A percentile compares a stretch with the other conserved stretches of the same genome.
Conservation (phyloP, 1,140 invertebrate genomes). For the Cecropterus lyciades region DNA sequence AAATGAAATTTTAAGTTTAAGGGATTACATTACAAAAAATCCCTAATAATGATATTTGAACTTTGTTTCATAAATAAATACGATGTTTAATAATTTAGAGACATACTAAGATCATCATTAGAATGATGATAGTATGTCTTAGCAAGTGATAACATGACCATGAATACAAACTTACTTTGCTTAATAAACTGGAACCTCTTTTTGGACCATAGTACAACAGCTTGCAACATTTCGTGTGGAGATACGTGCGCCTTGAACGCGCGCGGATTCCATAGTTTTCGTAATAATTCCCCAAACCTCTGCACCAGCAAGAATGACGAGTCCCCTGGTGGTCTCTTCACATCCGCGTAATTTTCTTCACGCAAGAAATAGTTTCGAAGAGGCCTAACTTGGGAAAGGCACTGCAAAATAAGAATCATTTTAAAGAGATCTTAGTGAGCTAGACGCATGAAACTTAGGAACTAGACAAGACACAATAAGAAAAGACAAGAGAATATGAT, state of each 20-base stretch:
- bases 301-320: slow-evolving; percentile 96
- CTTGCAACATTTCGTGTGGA: slow-evolving; percentile 99
- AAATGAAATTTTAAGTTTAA: too few relatives aligned
- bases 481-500: too few relatives aligned
- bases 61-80: too few relatives aligned
- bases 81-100: too few relatives aligned
- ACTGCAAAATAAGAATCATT: slow-evolving; percentile 86
- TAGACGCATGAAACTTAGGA: too few relatives aligned
- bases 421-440: too few relatives aligned
- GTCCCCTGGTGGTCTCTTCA: slow-evolving; percentile 96
- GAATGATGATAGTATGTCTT: too few relatives aligned
- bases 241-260: slow-evolving; percentile 99
- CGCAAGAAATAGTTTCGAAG: slow-evolving; percentile 97
- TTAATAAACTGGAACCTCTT: slow-evolving; percentile 99
- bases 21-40: too few relatives aligned
- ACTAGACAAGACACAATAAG: too few relatives aligned
- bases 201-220: slow-evolving; percentile 98
- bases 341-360: slow-evolving; percentile 95
- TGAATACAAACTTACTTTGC: slow-evolving; percentile 89
- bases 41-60: too few relatives aligned
- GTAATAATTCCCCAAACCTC: slow-evolving; percentile 97
- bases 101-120: too few relatives aligned
- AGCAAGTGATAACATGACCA: too few relatives aligned
- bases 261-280: slow-evolving; percentile 99
- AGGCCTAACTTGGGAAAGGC: slow-evolving; percentile 96